Conservation (phyloP, 2,888 invertebrate species). For the Pandemis heparana region DNA sequence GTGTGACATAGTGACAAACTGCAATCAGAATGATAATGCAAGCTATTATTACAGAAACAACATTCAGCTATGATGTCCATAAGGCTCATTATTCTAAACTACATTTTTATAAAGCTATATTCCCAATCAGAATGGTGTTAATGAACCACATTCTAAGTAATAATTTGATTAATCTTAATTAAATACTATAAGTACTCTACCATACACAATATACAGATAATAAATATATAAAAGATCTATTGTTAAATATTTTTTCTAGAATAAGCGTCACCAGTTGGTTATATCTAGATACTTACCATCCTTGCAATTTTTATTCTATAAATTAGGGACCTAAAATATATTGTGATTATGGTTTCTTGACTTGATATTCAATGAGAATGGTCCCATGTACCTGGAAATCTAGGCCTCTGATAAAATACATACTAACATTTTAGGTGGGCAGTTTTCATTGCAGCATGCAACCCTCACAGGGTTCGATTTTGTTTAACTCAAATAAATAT, state of each 20-base stretch:
- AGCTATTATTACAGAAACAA: slow-evolving; percentile 64
- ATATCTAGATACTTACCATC: slow-evolving; percentile 69
- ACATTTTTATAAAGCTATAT: slow-evolving; percentile 89
- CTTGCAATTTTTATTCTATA: slow-evolving; percentile 63
- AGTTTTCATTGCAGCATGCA: neutral
- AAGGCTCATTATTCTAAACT: slow-evolving; percentile 75
- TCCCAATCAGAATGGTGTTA: slow-evolving; percentile 82
- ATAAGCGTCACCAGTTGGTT: slow-evolving; percentile 83
- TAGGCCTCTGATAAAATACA: slow-evolving; percentile 66
- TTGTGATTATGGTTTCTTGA: slow-evolving; percentile 75
- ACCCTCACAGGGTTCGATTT: no score
- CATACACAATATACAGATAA: slow-evolving; percentile 79
- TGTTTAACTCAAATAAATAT: no score
- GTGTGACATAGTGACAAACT: slow-evolving; percentile 40
- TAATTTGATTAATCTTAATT: slow-evolving; percentile 50
- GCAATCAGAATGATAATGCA: slow-evolving; percentile 47
- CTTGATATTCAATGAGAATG: slow-evolving; percentile 80
- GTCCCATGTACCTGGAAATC: slow-evolving; percentile 80
- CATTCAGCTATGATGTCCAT: slow-evolving; percentile 62
- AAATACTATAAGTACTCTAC: slow-evolving; percentile 67
- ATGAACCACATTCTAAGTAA: slow-evolving; percentile 63
- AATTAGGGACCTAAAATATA: slow-evolving; percentile 65
- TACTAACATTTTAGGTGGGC: slow-evolving; percentile 5
- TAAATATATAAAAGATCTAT: slow-evolving; percentile 79
- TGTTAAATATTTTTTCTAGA: slow-evolving; percentile 70